These are phyloP conservation scores for Geophilus truncorum DNA, from an alignment of 2,888 invertebrate species.

Conservation along the genomic window DNA sequence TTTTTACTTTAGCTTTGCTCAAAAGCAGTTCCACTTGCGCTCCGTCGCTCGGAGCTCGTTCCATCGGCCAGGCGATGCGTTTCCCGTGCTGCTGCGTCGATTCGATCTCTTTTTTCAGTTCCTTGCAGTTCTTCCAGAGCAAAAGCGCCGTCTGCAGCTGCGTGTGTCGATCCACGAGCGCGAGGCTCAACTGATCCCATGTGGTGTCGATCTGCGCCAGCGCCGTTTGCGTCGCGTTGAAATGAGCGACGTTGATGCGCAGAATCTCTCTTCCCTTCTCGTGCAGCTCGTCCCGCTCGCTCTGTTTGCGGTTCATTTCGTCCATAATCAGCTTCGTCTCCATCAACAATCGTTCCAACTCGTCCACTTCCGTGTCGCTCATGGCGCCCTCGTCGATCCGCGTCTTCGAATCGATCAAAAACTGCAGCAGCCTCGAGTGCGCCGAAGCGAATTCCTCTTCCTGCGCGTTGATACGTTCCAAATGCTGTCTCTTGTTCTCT, in stretches of 20 bases:
- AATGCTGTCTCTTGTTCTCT: conserved; percentile 46
- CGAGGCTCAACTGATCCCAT: conserved; percentile 72
- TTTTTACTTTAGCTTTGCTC: conserved; percentile 40
- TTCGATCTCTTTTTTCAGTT: conserved; percentile 64
- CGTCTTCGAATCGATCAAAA: background rate
- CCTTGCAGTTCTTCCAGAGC: conserved; percentile 68
- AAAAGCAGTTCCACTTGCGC: conserved; percentile 37
- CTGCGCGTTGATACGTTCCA: conserved; percentile 52
- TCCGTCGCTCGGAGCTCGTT: conserved; percentile 33
- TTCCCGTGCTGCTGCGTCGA: conserved; percentile 64
- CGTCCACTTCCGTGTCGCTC: background rate
- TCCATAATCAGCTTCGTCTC: conserved; percentile 42
- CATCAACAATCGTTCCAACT: conserved; percentile 40
- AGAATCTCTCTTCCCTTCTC: conserved; percentile 72
- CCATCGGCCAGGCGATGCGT: conserved; percentile 55
- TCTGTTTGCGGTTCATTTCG: conserved; percentile 43
- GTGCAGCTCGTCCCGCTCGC: conserved; percentile 64
- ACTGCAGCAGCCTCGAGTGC: conserved; percentile 55
- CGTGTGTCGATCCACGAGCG: conserved; percentile 66
- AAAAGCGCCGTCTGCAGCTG: conserved; percentile 67
- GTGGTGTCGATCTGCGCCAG: conserved; percentile 70
- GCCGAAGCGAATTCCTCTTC: conserved; percentile 72
- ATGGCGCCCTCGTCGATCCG: background rate
- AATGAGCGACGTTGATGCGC: conserved; percentile 74
- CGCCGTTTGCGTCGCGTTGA: conserved; percentile 72